Base-by-base conservation (phyloP, 2,888 invertebrate genomes). In the Cloeon dipterum region DNA sequence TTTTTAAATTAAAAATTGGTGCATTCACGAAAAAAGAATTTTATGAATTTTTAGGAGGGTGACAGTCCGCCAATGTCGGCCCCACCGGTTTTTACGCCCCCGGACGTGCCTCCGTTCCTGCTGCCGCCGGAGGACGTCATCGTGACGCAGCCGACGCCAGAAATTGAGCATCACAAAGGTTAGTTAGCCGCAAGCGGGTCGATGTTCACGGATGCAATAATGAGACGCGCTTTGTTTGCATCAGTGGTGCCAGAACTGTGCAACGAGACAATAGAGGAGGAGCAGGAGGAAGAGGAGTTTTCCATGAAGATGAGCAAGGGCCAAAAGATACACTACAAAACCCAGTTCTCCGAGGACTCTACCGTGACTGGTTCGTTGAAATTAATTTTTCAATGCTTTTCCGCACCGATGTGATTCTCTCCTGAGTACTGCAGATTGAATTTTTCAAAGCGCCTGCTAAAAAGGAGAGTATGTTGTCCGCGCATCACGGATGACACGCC, bases 1-100 rank as follows among this genome's bases (percentile, higher is more conserved):
- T n/a, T n/a, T n/a, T n/a, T n/a, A n/a, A n/a, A n/a, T n/a, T n/a
- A n/a, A n/a, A n/a, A n/a, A n/a, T n/a, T n/a, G n/a, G n/a, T n/a
- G n/a, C n/a, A n/a, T n/a, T n/a, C n/a, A n/a, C n/a, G n/a, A n/a
- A n/a, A n/a, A n/a, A n/a, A n/a, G n/a, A n/a, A n/a, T n/a, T n/a
- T n/a, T n/a, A n/a, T n/a, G n/a, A n/a, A n/a, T 38, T 40, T 26
- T 20, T 62, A 68, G 55, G 73, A 72, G 36, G 63, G 66, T 39
- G 70, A 74, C 50, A 74, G 79, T 1, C 78, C 76, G 25, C 66
- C 75, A 2, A 70, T 67, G 32, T 74, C 76, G 2, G 76, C 76
- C 2, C 76, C 82, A 4, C 81, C 82, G 35, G 74, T 74, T 18
- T 77, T 76, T 49, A 68, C 74, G 0, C 79, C 81, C 2, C 77